Conservation (phyloP, 1,140 invertebrate genomes). For the Eubasilissa regina region DNA sequence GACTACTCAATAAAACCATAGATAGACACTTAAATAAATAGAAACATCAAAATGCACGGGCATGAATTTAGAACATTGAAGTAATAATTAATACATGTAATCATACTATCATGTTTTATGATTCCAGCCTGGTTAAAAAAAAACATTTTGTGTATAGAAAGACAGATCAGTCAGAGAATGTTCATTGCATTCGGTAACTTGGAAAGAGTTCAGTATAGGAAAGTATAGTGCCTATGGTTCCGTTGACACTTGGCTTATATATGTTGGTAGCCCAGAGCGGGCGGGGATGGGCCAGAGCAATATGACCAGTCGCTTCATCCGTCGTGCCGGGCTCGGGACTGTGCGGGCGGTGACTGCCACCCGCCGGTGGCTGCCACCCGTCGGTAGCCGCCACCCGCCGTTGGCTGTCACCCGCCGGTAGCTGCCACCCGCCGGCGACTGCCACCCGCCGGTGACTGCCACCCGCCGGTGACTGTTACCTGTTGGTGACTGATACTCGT, state of each 20-base stretch:
- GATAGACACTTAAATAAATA: slow-evolving; percentile 8
- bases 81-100: slow-evolving; percentile 39
- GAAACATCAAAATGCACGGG: slow-evolving; percentile 43
- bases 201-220: not conserved
- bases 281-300: slow-evolving; percentile 78
- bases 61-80: slow-evolving; percentile 38
- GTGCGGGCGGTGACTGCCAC: not conserved
- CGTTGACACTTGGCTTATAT: slow-evolving; percentile 13
- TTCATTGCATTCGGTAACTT: slow-evolving; percentile 5
- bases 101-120: slow-evolving; percentile 49
- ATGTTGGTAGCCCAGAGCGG: slow-evolving; percentile 61
- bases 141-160: slow-evolving; percentile 9
- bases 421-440: not conserved
- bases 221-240: slow-evolving; percentile 31
- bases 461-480: not conserved
- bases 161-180: slow-evolving; percentile 4
- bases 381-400: no score
- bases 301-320: slow-evolving; percentile 76
- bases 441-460: not conserved
- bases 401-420: not conserved
- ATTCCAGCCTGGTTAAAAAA: slow-evolving; percentile 49
- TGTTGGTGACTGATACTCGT: not conserved
- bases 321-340: slow-evolving; percentile 8
- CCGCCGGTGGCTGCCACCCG: not conserved
- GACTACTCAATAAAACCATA: slow-evolving; percentile 34